Evolutionary conservation across 2,113 vertebrate genomes (phyloP).

Genomic region (Podarcis cretensis): DNA sequence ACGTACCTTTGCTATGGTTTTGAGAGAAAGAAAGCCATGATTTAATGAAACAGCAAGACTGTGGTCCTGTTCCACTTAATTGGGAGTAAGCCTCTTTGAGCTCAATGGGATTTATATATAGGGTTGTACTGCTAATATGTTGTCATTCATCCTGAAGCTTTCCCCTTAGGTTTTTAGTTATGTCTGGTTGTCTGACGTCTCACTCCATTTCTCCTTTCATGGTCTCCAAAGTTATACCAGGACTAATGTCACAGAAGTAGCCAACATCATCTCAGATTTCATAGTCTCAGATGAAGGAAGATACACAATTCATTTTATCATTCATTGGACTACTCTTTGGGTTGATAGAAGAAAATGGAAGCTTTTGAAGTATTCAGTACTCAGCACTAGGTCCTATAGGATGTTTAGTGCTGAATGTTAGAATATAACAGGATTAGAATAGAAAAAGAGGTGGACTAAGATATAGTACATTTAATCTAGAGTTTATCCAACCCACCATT

Average conservation of each 20-base stretch:
- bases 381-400: not conserved
- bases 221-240: not conserved
- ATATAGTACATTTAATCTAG: not conserved
- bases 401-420: not conserved
- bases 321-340: not conserved
- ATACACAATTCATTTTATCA: not conserved
- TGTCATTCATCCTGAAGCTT: not conserved
- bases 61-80: not conserved
- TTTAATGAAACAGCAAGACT: not conserved
- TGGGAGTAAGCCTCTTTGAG: not conserved
- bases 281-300: not conserved
- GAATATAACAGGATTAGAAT: not conserved
- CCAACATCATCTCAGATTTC: not conserved
- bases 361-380: not conserved
- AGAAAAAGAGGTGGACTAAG: not conserved
- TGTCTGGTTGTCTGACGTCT: not conserved
- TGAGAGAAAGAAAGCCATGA: not conserved
- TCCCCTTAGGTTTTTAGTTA: not conserved
- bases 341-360: not conserved
- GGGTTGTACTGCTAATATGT: not conserved
- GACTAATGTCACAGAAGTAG: not conserved
- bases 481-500: not conserved
- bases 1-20: not conserved
- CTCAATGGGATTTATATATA: not conserved
- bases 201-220: not conserved